These are phyloP conservation scores for Trichacis sp. DNA, from an alignment of 2,888 invertebrate genomes.

Conservation along the genomic window DNA sequence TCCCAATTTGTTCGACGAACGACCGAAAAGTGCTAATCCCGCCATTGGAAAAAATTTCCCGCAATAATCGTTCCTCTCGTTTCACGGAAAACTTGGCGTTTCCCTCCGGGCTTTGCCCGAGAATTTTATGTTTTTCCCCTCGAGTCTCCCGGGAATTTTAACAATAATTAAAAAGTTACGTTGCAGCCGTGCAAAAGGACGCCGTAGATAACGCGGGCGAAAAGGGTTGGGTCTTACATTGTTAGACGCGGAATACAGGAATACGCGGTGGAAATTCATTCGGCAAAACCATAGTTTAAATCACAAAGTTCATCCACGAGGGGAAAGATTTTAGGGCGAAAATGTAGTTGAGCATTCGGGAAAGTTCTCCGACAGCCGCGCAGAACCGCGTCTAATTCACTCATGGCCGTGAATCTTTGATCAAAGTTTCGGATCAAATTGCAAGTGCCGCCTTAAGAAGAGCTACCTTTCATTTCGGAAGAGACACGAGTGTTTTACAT, in stretches of 20 bases:
- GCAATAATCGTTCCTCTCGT: too few species aligned
- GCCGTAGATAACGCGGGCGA: background rate
- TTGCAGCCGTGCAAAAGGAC: constrained; percentile 25
- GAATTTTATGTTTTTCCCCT: constrained; percentile 1
- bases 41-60: background rate
- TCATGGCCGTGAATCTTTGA: constrained; percentile 43
- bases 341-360: constrained; percentile 42
- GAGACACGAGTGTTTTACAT: constrained; percentile 30
- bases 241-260: constrained; percentile 34
- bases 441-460: constrained; percentile 33
- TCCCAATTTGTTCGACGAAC: too few species aligned
- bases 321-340: constrained; percentile 42
- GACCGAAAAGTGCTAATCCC: background rate
- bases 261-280: constrained; percentile 39
- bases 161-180: constrained; percentile 34
- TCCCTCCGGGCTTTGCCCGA: too few species aligned
- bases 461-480: constrained; percentile 29
- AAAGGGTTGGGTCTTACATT: constrained; percentile 35
- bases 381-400: constrained; percentile 44
- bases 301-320: constrained; percentile 38
- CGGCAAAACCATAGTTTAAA: constrained; percentile 38
- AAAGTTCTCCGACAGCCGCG: constrained; percentile 37
- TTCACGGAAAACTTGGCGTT: too few species aligned
- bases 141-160: constrained; percentile 11
- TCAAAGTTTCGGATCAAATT: constrained; percentile 45